phyloP scores from a whole-genome alignment of 2,888 invertebrate genomes.

The Busseola fusca region DNA sequence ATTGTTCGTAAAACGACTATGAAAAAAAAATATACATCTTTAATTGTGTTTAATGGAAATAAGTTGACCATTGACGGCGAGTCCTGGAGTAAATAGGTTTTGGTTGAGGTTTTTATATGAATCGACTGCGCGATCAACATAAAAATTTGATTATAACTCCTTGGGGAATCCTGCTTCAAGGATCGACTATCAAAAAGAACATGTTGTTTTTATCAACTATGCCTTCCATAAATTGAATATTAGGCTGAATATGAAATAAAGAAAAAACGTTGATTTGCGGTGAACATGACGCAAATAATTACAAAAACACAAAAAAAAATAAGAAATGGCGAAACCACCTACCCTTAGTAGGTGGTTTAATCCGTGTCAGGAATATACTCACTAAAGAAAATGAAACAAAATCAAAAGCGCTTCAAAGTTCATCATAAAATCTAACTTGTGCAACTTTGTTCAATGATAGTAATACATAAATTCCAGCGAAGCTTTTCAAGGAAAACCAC shows the following conservation, averaged over 20 bases:
- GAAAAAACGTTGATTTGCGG: too few relatives aligned
- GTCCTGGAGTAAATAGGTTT: conserved; percentile 7
- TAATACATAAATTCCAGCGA: background rate
- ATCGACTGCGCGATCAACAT: background rate
- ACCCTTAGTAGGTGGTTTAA: too few relatives aligned
- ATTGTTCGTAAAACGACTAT: conserved; percentile 61
- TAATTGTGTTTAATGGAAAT: conserved; percentile 63
- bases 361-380: too few relatives aligned
- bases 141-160: background rate
- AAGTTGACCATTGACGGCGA: conserved; percentile 14
- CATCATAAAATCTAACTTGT: background rate
- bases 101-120: background rate
- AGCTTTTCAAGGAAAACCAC: background rate
- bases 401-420: background rate
- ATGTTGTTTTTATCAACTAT: background rate
- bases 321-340: too few relatives aligned
- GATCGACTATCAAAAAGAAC: background rate
- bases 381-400: background rate
- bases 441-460: background rate
- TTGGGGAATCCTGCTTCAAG: background rate
- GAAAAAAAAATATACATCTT: conserved; percentile 61
- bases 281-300: too few relatives aligned
- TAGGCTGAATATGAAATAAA: background rate
- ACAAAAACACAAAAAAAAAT: too few relatives aligned
- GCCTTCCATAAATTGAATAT: background rate